These are phyloP conservation scores for Caenorhabditis briggsae DNA, from an alignment of 1,140 invertebrate genomes.

Conservation along the genomic window DNA sequence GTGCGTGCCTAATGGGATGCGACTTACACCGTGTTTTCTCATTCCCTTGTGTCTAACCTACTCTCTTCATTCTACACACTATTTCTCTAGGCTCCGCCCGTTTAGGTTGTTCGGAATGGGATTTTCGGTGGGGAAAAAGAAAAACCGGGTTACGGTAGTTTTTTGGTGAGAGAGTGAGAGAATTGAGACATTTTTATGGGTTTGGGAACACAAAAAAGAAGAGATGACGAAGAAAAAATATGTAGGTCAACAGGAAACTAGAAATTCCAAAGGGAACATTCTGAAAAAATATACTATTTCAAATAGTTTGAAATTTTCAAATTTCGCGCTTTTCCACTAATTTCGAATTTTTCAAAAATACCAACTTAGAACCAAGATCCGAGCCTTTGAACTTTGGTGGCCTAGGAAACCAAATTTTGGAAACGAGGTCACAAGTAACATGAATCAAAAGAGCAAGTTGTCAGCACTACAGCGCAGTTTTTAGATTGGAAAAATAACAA, in stretches of 20 bases:
- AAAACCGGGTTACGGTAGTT: slow-evolving; percentile 19
- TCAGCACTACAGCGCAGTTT: too few relatives aligned
- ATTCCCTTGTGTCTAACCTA: not conserved
- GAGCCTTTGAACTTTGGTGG: too few relatives aligned
- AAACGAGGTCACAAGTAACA: too few relatives aligned
- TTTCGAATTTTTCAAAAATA: too few relatives aligned
- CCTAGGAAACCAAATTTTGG: too few relatives aligned
- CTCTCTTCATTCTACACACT: not conserved
- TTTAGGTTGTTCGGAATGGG: slow-evolving; percentile 46
- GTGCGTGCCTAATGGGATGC: slow-evolving; percentile 55
- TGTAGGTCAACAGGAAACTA: slow-evolving; percentile 17
- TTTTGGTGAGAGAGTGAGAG: not conserved
- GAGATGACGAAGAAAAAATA: not conserved
- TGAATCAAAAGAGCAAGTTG: too few relatives aligned
- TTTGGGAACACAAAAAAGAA: not conserved
- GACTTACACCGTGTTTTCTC: slow-evolving; percentile 42
- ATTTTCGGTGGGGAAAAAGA: not conserved
- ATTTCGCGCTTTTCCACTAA: too few relatives aligned
- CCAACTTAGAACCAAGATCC: too few relatives aligned
- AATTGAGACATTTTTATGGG: slow-evolving; percentile 35
- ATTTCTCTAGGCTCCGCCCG: slow-evolving; percentile 25
- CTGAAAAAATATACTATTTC: too few relatives aligned
- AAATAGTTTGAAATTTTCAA: too few relatives aligned
- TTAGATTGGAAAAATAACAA: too few relatives aligned
- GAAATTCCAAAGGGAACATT: not conserved